A percentile compares a stretch with the other conserved stretches of the same genome.
These are phyloP conservation scores for Drosophila sp. DNA, from an alignment of 1,140 invertebrate genomes.

Conservation along the genomic window DNA sequence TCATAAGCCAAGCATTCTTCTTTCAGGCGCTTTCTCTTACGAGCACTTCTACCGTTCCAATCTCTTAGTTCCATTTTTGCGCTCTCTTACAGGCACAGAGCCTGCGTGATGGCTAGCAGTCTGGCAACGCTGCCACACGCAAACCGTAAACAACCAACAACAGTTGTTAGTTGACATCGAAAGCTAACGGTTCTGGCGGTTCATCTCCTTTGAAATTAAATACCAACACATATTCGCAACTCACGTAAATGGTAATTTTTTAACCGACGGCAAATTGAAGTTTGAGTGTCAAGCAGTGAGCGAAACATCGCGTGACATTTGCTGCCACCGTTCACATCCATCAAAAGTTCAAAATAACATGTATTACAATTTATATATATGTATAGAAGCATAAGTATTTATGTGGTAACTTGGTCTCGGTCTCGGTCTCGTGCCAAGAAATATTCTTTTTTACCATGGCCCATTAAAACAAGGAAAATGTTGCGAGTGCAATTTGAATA, in stretches of 20 bases:
- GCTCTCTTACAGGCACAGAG: slow-evolving; percentile 6
- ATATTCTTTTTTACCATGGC: slow-evolving; percentile 22
- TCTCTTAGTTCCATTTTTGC: not conserved
- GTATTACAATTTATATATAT: slow-evolving; percentile 36
- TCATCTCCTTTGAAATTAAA: not conserved
- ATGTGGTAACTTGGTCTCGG: not conserved
- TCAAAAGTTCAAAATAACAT: slow-evolving; percentile 40
- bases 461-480: slow-evolving; percentile 31
- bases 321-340: slow-evolving; percentile 16
- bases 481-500: slow-evolving; percentile 61
- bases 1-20: slow-evolving; percentile 44
- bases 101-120: slow-evolving; percentile 19
- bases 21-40: slow-evolving; percentile 4
- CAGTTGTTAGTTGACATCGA: slow-evolving; percentile 57
- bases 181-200: slow-evolving; percentile 33
- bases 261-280: slow-evolving; percentile 22
- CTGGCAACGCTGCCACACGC: not conserved
- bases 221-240: not conserved
- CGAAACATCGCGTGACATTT: slow-evolving; percentile 62
- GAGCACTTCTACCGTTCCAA: not conserved
- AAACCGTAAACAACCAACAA: slow-evolving; percentile 56
- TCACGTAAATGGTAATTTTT: not conserved
- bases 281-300: slow-evolving; percentile 32
- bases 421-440: slow-evolving; percentile 14
- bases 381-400: not conserved